A percentile compares a stretch with the other conserved stretches of the same genome.
Evolutionary conservation across 2,888 invertebrate species (phyloP).

Genomic region (Nezara viridula): DNA sequence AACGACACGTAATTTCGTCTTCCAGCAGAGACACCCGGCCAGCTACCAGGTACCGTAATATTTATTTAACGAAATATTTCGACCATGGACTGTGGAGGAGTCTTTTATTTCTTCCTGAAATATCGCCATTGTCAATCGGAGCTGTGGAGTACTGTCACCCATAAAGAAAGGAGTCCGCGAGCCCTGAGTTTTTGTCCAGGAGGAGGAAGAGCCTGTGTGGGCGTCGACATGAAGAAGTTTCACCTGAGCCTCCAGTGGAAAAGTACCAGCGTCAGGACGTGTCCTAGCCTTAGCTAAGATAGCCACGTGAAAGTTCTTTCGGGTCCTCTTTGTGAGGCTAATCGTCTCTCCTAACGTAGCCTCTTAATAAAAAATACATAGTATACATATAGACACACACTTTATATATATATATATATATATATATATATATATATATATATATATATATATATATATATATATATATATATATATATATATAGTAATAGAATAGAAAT

Average conservation of each 20-base stretch:
- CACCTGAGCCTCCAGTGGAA: constrained; percentile 4
- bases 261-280: constrained; percentile 37
- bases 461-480: too few species aligned
- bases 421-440: too few species aligned
- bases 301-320: constrained; percentile 9
- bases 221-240: constrained; percentile 45
- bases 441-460: too few species aligned
- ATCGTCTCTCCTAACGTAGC: too few species aligned
- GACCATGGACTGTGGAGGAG: too few species aligned
- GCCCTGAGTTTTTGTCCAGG: neutral
- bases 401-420: too few species aligned
- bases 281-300: neutral
- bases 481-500: too few species aligned
- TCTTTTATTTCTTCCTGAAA: too few species aligned
- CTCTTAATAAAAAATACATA: neutral
- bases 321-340: neutral
- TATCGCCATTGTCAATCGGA: neutral
- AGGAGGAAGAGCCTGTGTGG: constrained; percentile 10
- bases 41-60: neutral
- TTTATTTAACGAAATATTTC: neutral
- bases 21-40: neutral
- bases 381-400: neutral
- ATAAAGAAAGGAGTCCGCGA: neutral
- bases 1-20: neutral
- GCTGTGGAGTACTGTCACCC: neutral